Evolutionary conservation across 2,888 invertebrate species (phyloP).

Genomic region (Schizaphis graminum): DNA sequence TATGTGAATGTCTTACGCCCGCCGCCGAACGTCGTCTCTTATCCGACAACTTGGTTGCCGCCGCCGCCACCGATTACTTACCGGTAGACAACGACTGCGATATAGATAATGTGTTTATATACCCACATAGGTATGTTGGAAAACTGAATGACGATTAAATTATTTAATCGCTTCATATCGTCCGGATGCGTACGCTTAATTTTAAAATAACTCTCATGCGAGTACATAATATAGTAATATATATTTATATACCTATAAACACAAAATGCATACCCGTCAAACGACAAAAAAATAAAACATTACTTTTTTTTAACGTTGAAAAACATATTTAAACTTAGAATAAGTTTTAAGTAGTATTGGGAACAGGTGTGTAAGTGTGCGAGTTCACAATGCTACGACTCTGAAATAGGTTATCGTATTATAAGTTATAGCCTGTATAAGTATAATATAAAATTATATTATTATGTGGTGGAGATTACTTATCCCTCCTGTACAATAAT

Average conservation of each 20-base stretch:
- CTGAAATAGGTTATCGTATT: not conserved
- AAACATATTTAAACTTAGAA: not conserved
- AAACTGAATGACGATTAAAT: slow-evolving; percentile 19
- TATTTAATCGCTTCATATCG: slow-evolving; percentile 26
- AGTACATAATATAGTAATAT: not conserved
- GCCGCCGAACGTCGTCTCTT: slow-evolving; percentile 18
- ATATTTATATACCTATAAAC: not conserved
- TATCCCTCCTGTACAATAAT: not conserved
- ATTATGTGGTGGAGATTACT: not conserved
- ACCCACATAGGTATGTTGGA: not conserved
- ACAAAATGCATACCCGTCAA: not conserved
- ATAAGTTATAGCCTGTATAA: not conserved
- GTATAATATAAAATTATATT: slow-evolving; percentile 17
- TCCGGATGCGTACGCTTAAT: not conserved
- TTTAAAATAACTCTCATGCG: not conserved
- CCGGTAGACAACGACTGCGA: not conserved
- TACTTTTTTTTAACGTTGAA: not conserved
- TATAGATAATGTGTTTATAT: not conserved
- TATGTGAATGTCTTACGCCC: slow-evolving; percentile 1
- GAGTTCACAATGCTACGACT: not conserved
- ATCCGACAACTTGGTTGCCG: slow-evolving; percentile 16
- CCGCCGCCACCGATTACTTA: not conserved
- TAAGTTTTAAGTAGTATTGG: slow-evolving; percentile 1
- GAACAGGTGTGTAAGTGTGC: not conserved
- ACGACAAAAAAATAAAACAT: not conserved